These are phyloP conservation scores for Iguana delicatissima DNA, from an alignment of 2,797 vertebrate genomes.

Conservation along the genomic window DNA sequence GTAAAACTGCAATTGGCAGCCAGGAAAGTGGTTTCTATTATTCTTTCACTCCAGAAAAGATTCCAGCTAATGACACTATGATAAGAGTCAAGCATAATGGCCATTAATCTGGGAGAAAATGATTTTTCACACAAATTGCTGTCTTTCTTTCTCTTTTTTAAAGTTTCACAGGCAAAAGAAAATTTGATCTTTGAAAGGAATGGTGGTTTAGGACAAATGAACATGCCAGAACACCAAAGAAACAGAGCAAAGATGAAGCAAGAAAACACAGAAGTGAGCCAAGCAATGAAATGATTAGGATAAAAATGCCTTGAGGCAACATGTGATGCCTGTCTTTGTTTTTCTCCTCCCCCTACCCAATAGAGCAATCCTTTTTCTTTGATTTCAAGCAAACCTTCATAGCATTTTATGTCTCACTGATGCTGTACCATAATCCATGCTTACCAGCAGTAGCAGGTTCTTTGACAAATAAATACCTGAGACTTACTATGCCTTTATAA, in stretches of 20 bases:
- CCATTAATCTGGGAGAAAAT: slow-evolving; percentile 71
- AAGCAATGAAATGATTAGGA: slow-evolving; percentile 18
- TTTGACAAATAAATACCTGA: background rate
- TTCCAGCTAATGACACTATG: slow-evolving; percentile 52
- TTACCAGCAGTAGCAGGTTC: background rate
- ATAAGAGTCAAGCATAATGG: slow-evolving; percentile 54
- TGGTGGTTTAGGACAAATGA: slow-evolving; percentile 63
- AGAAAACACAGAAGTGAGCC: slow-evolving; percentile 29
- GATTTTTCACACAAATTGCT: slow-evolving; percentile 75
- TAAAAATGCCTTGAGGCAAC: slow-evolving; percentile 35
- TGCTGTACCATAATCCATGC: background rate
- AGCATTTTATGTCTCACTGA: slow-evolving; percentile 11
- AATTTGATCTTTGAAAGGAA: slow-evolving; percentile 70
- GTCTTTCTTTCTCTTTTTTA: slow-evolving; percentile 46
- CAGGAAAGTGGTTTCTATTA: slow-evolving; percentile 46
- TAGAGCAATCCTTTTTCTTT: slow-evolving; percentile 19
- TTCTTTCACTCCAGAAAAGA: slow-evolving; percentile 44
- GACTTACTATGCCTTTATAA: background rate
- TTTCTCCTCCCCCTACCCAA: background rate
- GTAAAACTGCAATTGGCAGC: slow-evolving; percentile 31
- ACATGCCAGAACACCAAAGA: slow-evolving; percentile 44
- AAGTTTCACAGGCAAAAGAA: slow-evolving; percentile 67
- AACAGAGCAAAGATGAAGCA: slow-evolving; percentile 36
- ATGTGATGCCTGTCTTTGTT: background rate
- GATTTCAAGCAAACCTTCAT: slow-evolving; percentile 34